Evolutionary conservation across 2,113 vertebrate species (phyloP), one percentile per base, ranked within the genome.

Genomic region (Melanotaenia duboulayi): DNA sequence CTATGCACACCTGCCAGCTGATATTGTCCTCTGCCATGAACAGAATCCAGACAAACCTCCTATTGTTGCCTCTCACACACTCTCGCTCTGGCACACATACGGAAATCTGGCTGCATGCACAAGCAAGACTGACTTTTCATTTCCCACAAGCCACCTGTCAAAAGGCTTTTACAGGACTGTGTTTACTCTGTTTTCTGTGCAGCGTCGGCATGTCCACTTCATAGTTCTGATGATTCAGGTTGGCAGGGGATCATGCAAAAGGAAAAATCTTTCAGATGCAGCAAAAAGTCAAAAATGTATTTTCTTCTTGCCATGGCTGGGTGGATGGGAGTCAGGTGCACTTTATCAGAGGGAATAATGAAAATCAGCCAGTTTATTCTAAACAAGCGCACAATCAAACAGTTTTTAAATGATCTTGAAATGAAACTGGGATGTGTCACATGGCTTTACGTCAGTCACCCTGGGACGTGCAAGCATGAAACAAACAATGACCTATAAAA

Each of bases 1-100:
- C 81, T 83, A 54, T 11, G 61, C 92, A 92, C 93, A 94, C 93
- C 93, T 94, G 94, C 89, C 80, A 78, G 77, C 57, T 35, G 17
- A 65, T 76, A 91, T 93, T 93, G 87, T 92, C 84, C 87, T 75
- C 58, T 19, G 52, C 57, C 11, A 19, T 70, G 76, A 71, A 25
- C 76, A 70, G 64, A 84, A 85, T 88, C 50, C 82, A 90, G 85
- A 93, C 92, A 93, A 91, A 84, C 87, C 83, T 84, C 39, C 87
- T 73, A 93, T 94, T 94, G 92, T 94, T 91, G 86, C 69, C 68
- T 52, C 58, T 62, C 28, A 28, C 28, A 28, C 28, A 28, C 28
- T 4, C 28, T 4, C 37, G 25, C 58, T 24, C 70, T 49, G 57
- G 24, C 62, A 52, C 50, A 58, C 59, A 57, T 28, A 9, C 32